Conservation (phyloP, 1,140 invertebrate genomes). For the Ostrea denselamellosa region DNA sequence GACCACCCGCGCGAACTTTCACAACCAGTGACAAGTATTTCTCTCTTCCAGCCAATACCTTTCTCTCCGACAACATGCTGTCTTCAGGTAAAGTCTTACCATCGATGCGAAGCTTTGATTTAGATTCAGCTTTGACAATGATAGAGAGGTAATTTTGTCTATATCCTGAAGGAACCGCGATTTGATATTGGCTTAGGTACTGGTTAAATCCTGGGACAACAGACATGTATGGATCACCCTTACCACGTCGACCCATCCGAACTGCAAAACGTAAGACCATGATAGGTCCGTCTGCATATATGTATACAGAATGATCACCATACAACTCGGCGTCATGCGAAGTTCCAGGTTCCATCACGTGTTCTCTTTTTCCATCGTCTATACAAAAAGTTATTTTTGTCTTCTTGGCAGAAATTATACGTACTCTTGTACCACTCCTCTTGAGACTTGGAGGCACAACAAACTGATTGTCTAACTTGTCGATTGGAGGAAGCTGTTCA, state of each 20-base stretch:
- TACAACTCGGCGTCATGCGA: background rate
- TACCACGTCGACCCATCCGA: background rate
- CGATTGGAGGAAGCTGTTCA: background rate
- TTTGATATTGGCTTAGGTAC: background rate
- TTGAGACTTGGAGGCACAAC: conserved; percentile 7
- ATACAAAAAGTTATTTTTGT: background rate
- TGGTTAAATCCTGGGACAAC: background rate
- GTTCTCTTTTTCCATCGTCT: background rate
- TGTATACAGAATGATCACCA: background rate
- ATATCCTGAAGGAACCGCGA: background rate
- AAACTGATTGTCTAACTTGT: background rate
- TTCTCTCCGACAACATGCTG: background rate
- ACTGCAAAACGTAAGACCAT: background rate
- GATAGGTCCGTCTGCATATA: background rate
- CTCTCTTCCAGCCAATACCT: background rate
- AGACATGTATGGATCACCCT: conserved; percentile 8
- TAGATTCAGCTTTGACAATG: background rate
- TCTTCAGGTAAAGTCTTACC: background rate
- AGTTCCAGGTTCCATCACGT: background rate
- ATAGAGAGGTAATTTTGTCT: background rate
- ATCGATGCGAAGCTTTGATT: background rate
- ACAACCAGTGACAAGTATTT: background rate
- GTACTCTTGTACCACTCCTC: background rate
- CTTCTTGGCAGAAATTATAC: background rate
- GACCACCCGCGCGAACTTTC: background rate